Percentiles rank a stretch among this genome's conserved stretches.
Conservation (phyloP, 2,888 invertebrate species). For the Himalopsyche japonica region DNA sequence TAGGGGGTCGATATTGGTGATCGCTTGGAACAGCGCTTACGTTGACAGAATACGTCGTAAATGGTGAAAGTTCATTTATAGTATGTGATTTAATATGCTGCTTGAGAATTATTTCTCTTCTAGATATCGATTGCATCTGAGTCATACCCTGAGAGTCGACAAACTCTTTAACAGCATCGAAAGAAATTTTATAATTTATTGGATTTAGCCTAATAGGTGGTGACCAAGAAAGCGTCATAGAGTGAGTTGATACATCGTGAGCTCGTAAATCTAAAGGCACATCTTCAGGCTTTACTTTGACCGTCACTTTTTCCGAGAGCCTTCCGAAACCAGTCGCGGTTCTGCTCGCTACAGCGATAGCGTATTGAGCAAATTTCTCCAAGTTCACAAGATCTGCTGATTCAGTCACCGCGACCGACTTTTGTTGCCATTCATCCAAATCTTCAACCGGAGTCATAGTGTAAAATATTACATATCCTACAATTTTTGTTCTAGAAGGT, state of each 20-base stretch:
- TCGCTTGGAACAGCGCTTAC: constrained; percentile 88
- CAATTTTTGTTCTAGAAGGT: constrained; percentile 78
- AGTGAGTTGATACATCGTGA: constrained; percentile 89
- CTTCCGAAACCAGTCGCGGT: constrained; percentile 81
- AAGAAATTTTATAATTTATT: constrained; percentile 85
- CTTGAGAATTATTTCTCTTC: constrained; percentile 72
- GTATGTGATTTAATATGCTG: constrained; percentile 73
- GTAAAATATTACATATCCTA: constrained; percentile 89
- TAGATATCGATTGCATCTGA: constrained; percentile 80
- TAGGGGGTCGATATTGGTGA: constrained; percentile 83
- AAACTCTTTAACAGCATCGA: constrained; percentile 91
- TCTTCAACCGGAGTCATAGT: constrained; percentile 93
- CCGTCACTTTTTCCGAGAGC: constrained; percentile 85
- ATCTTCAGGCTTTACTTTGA: constrained; percentile 90
- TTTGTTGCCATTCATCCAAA: constrained; percentile 88
- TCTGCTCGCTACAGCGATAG: constrained; percentile 85
- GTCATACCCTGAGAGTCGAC: constrained; percentile 92
- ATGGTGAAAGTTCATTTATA: constrained; percentile 87
- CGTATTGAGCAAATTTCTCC: constrained; percentile 89
- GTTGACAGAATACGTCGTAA: constrained; percentile 93
- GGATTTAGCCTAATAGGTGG: constrained; percentile 88
- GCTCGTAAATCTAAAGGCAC: constrained; percentile 87
- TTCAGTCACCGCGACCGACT: constrained; percentile 81
- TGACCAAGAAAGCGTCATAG: constrained; percentile 90
- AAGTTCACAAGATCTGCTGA: constrained; percentile 87